A percentile compares a stretch with the other conserved stretches of the same genome.
Conservation (phyloP, 2,888 invertebrate genomes). For the Polydrusus pterygomalis region DNA sequence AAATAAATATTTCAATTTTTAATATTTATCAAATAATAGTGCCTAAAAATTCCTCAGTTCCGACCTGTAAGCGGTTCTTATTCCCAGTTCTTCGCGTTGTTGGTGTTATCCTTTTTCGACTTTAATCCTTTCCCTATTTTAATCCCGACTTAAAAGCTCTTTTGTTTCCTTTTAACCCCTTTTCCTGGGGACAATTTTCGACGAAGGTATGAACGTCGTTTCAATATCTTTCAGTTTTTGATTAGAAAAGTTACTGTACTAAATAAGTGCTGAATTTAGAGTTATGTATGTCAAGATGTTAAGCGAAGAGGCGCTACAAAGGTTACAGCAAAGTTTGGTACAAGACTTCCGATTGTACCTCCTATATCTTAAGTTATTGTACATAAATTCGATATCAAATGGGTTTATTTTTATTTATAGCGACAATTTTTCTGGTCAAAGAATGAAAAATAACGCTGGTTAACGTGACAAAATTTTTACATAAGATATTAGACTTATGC, state of each 20-base stretch:
- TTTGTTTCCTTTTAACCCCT: conserved; percentile 53
- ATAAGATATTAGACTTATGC: no score
- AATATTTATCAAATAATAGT: neutral
- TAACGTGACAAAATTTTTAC: no score
- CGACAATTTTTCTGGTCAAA: no score
- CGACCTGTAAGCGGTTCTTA: conserved; percentile 50
- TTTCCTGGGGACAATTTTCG: conserved; percentile 40
- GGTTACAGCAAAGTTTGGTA: no score
- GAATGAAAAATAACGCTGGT: no score
- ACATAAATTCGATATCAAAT: no score
- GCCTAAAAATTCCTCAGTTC: neutral
- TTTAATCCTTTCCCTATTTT: conserved; percentile 54
- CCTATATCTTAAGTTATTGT: no score
- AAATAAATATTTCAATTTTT: no score
- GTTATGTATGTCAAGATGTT: neutral
- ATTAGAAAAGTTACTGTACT: conserved; percentile 42
- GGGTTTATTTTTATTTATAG: no score
- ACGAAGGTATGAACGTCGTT: conserved; percentile 28
- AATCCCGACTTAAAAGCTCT: conserved; percentile 56
- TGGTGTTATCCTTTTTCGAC: conserved; percentile 60
- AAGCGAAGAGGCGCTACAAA: neutral
- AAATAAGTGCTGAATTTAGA: conserved; percentile 1
- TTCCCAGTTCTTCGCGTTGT: conserved; percentile 60
- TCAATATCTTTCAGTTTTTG: conserved; percentile 45
- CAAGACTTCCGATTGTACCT: no score